These are phyloP conservation scores for Meandrina meandrites DNA, from an alignment of 92 coral and sea anemone genomes.

Conservation along the genomic window DNA sequence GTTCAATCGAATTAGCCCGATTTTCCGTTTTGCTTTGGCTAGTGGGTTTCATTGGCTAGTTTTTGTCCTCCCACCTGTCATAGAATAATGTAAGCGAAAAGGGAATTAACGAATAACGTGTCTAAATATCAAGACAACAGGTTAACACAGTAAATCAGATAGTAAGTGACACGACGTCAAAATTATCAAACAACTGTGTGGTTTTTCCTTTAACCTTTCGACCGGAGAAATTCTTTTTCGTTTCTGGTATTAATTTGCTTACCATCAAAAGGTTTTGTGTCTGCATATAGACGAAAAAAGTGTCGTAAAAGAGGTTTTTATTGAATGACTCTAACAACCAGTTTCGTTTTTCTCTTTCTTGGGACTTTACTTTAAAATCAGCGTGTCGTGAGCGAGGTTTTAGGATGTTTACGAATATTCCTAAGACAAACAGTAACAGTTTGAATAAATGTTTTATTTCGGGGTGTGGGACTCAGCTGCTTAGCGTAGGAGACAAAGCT, in stretches of 20 bases:
- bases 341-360: neutral
- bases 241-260: neutral
- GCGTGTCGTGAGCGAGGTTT: neutral
- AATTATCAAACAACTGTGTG: constrained; percentile 18
- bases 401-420: neutral
- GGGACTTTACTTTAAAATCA: neutral
- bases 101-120: constrained; percentile 11
- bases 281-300: neutral
- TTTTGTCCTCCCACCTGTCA: constrained; percentile 18
- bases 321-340: neutral
- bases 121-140: neutral
- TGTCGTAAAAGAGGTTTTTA: neutral
- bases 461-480: constrained; percentile 8
- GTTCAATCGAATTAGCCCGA: constrained; percentile 15
- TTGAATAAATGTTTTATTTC: constrained; percentile 9
- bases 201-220: neutral
- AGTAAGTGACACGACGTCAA: constrained; percentile 29
- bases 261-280: neutral
- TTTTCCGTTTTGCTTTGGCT: neutral
- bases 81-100: constrained; percentile 22
- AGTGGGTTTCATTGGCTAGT: neutral
- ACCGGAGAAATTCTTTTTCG: neutral
- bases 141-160: constrained; percentile 3
- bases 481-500: neutral
- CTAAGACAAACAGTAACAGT: neutral